Base-by-base conservation (phyloP, 2,888 invertebrate species). In the Eurois occulta region DNA sequence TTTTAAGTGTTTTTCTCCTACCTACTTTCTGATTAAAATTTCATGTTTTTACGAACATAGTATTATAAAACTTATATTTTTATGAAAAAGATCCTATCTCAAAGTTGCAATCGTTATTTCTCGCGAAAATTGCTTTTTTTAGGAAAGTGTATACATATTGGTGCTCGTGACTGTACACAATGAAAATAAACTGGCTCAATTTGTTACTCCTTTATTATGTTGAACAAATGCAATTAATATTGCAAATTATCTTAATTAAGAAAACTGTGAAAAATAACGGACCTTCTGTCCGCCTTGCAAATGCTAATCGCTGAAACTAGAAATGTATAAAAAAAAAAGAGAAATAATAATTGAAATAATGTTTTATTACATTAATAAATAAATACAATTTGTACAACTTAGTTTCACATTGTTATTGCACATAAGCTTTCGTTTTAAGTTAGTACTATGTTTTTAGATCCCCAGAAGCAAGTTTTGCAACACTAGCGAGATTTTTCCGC, bases 321-420 rank as follows among this genome's bases (percentile, higher is more conserved):
- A 58, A 58, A 58, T 28, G 18, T 18, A n/a, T n/a, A n/a, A n/a
- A 0, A n/a, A 68, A 73, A 62, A 1, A 2, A 66, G 11, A 48
- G 13, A 13, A 41, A 8, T 74, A 60, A 86, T 87, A 32, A 18
- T 86, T 74, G 75, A 87, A 86, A 87, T 85, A 77, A 86, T 90
- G 2, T 89, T 91, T 91, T 93, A 90, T 89, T 91, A 91, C 86
- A 92, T 11, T 78, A 67, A 93, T 91, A 92, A 86, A 88, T 84
- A 88, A 92, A 92, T 92, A 93, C 86, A 89, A 88, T 92, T 92
- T 94, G 90, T 93, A 94, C 91, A 94, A 88, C 90, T 91, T 89
- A 86, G 46, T 74, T 77, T 75, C 75, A 73, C n/a, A 83, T 83
- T 68, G 46, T 73, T 78, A 78, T 70, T 78, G 77, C 78, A 86